Conservation (phyloP, 2,888 invertebrate species). For the Drosophila meridionalis region DNA sequence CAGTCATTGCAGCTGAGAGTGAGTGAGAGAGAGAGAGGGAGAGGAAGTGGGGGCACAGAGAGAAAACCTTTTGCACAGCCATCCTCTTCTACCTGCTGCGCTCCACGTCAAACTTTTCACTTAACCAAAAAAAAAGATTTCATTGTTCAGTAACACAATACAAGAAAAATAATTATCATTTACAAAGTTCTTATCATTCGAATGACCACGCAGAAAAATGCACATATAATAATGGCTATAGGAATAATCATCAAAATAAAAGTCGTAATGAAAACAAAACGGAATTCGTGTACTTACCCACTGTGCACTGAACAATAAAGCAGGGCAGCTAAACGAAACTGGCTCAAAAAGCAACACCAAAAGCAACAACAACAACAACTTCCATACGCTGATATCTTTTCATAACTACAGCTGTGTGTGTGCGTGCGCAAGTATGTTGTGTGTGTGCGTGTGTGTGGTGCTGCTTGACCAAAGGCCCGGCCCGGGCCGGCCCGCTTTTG, state of each 20-base stretch:
- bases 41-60: background rate
- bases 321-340: slow-evolving; percentile 51
- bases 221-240: slow-evolving; percentile 16
- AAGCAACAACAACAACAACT: background rate
- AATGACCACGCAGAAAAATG: slow-evolving; percentile 55
- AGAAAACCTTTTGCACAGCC: slow-evolving; percentile 3
- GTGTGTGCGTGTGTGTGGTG: slow-evolving; percentile 23
- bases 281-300: slow-evolving; percentile 43
- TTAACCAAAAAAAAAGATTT: slow-evolving; percentile 20
- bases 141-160: slow-evolving; percentile 46
- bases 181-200: slow-evolving; percentile 51
- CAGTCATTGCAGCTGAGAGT: slow-evolving; percentile 24
- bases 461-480: slow-evolving; percentile 44
- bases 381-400: slow-evolving; percentile 32
- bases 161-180: slow-evolving; percentile 41
- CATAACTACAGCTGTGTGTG: slow-evolving; percentile 19
- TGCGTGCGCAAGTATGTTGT: background rate
- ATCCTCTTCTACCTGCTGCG: background rate
- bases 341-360: slow-evolving; percentile 36
- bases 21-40: background rate
- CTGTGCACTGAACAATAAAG: slow-evolving; percentile 39
- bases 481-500: slow-evolving; percentile 38
- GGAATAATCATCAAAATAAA: slow-evolving; percentile 40
- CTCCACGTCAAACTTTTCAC: slow-evolving; percentile 34
- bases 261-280: slow-evolving; percentile 71